Base-by-base conservation (phyloP, 2,888 invertebrate species). In the Taphrorychus bicolor region DNA sequence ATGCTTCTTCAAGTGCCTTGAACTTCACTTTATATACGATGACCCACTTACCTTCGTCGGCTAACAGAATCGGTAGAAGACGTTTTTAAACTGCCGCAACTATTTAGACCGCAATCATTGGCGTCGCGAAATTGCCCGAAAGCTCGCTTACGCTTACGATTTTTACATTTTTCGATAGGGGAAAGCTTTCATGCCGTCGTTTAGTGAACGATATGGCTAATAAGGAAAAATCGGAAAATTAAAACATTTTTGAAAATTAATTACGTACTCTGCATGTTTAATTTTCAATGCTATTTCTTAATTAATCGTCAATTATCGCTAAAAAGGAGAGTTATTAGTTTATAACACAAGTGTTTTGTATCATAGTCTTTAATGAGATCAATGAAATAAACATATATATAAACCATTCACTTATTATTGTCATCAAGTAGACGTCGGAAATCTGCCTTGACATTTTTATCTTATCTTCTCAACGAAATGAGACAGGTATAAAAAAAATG, bases 21-120 rank as follows among this genome's bases (percentile, higher is more conserved):
- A 91, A 91, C 91, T 91, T 91, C 88, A 85, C 85, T 87, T 87
- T 91, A 89, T 91, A 91, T 91, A 91, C 84, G 83, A 83, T 90
- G 91, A 91, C 91, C 91, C 88, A 91, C 89, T 88, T 91, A 79
- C 79, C 78, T 77, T 74, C 72, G 71, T 68, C 65, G 62, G 71
- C 45, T 71, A 69, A 71, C 70, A 57, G 69, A 65, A 69, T 64
- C 64, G 67, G 59, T 57, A 62, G 67, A 61, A 66, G 59, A 59
- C 52, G 65, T 65, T 59, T 60, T 59, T 63, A 64, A 69, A 69
- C 65, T 54, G 54, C 49, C 59, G 59, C 48, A 42, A 63, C 66
- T 58, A 66, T 69, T 66, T 69, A 66, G 65, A 59, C 62, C 60
- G 59, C 56, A 48, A 57, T 57, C 69, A 65, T 69, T 69, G 66